These are phyloP conservation scores for Hassar affinis DNA, from an alignment of 2,113 vertebrate genomes.

Conservation along the genomic window DNA sequence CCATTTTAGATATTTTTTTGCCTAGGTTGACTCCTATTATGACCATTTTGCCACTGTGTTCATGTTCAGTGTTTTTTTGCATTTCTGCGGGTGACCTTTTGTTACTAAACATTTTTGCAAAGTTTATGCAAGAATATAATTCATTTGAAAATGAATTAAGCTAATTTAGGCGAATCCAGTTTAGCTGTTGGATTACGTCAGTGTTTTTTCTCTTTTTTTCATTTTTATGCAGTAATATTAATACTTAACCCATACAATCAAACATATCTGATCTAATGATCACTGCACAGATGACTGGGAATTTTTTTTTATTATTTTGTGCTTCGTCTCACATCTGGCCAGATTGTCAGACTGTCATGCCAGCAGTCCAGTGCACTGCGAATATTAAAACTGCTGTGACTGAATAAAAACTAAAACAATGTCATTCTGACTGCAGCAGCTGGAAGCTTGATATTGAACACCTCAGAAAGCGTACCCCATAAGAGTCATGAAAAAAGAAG, in stretches of 20 bases:
- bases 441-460: constrained; percentile 25
- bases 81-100: neutral
- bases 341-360: constrained; percentile 5
- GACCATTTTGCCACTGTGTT: neutral
- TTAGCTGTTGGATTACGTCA: neutral
- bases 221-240: neutral
- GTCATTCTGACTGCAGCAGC: constrained; percentile 7
- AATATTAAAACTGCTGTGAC: constrained; percentile 16
- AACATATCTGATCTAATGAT: constrained; percentile 40
- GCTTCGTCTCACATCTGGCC: constrained; percentile 24
- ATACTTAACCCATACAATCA: neutral
- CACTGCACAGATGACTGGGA: constrained; percentile 44
- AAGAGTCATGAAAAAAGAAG: neutral
- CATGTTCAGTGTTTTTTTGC: neutral
- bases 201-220: neutral
- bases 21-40: neutral
- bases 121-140: neutral
- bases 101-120: neutral
- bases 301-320: constrained; percentile 53
- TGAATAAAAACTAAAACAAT: constrained; percentile 23
- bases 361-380: constrained; percentile 5
- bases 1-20: neutral
- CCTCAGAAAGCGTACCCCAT: neutral
- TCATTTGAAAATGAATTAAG: neutral
- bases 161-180: neutral